Base-by-base conservation (phyloP, 2,113 vertebrate species). In the Ardeotis arabs region DNA sequence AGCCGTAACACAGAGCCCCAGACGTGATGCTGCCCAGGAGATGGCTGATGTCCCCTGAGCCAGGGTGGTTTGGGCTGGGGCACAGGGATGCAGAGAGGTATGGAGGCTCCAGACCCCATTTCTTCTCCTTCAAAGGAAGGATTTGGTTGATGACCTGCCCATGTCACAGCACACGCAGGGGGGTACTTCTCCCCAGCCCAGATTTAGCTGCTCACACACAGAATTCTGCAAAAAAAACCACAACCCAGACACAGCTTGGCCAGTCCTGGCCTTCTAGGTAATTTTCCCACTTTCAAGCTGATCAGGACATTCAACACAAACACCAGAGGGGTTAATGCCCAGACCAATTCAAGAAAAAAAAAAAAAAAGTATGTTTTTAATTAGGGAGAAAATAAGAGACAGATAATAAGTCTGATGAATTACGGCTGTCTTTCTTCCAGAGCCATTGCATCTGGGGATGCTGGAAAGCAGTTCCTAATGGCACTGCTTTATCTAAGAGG, bases 401-500 rank as follows among this genome's bases (percentile, higher is more conserved):
- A 91, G 82, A 87, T 94, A 95, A 78, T 88, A 84, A 2, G 15
- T 22, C 80, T 90, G 72, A 90, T 94, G 90, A 90, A 93, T 96
- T 94, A 91, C 2, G 7, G 56, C 83, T 92, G 83, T 74, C 81
- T 81, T 55, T 81, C 37, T 87, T 76, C 76, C 75, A 50, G 91
- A 85, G 87, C 87, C 63, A n/a, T 37, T 80, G 87, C 95, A 96
- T 93, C 94, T 96, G 90, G 91, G 91, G 87, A 93, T 2, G 13
- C 75, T 80, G 93, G 87, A 95, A 76, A 95, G 92, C 74, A 52
- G 78, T 73, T 97, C 86, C 73, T 95, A 96, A 95, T 90, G 92
- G 82, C 68, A 84, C 81, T 83, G 85, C 92, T 95, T 95, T 95
- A 95, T 96, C 94, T 91, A 86, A 60, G 70, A 86, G 82, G 35